Evolutionary conservation across 2,797 vertebrate genomes (phyloP).

Genomic region (Cebuella pygmaea): DNA sequence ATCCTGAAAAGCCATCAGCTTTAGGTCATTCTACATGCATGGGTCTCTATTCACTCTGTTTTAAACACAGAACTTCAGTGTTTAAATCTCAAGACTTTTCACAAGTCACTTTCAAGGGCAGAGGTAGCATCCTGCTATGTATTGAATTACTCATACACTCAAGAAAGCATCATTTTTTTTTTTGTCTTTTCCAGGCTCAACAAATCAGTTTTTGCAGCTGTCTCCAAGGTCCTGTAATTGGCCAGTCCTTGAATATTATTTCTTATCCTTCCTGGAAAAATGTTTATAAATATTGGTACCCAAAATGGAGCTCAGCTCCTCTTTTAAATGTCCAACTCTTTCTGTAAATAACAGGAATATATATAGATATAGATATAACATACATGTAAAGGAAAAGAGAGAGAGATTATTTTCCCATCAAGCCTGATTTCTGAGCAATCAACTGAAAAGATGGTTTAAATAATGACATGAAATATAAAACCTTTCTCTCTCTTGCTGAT

Average conservation of each 20-base stretch:
- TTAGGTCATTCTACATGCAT: neutral
- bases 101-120: neutral
- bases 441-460: neutral
- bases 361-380: neutral
- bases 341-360: neutral
- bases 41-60: neutral
- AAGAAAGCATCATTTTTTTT: neutral
- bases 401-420: neutral
- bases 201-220: neutral
- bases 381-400: neutral
- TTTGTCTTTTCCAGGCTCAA: neutral
- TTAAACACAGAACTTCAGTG: neutral
- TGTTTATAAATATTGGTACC: neutral
- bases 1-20: neutral
- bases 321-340: neutral
- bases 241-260: neutral
- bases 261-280: neutral
- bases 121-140: neutral
- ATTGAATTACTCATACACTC: neutral
- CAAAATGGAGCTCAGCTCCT: neutral
- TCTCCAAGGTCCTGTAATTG: neutral
- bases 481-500: neutral
- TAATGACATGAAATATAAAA: neutral
- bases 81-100: neutral
- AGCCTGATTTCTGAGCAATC: neutral